Evolutionary conservation across 2,797 vertebrate genomes (phyloP).

Genomic region (Serranus cabrilla): DNA sequence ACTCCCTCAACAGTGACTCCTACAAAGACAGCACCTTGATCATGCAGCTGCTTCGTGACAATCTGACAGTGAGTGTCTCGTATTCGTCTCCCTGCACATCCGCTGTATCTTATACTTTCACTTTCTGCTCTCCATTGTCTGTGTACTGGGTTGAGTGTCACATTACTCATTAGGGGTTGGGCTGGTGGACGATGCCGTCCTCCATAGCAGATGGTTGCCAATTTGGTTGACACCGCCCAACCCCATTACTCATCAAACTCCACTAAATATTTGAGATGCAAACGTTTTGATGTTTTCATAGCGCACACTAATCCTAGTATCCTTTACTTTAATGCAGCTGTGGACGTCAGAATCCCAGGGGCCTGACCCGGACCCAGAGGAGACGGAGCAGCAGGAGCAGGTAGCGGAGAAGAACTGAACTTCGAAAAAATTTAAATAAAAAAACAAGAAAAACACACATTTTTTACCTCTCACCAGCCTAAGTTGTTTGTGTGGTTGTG

Average conservation of each 20-base stretch:
- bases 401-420: constrained; percentile 91
- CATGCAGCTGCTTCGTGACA: constrained; percentile 99
- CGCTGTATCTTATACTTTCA: neutral
- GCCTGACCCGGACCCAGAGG: constrained; percentile 86
- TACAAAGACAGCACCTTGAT: constrained; percentile 99
- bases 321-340: constrained; percentile 85
- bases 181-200: too few relatives aligned
- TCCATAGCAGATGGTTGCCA: too few relatives aligned
- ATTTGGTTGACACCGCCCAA: too few relatives aligned
- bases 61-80: constrained; percentile 93
- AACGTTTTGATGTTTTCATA: neutral
- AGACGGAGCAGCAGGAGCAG: constrained; percentile 90
- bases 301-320: constrained; percentile 23
- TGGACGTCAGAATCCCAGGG: constrained; percentile 94
- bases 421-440: constrained; percentile 10
- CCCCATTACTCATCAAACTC: neutral
- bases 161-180: neutral
- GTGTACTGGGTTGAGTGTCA: neutral
- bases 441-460: constrained; percentile 48
- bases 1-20: constrained; percentile 92
- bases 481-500: constrained; percentile 77
- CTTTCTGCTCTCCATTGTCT: neutral
- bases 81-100: neutral
- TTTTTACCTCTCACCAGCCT: constrained; percentile 85
- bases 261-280: neutral